A percentile compares a stretch with the other conserved stretches of the same genome.
Conservation (phyloP, 2,797 vertebrate genomes). For the Sparidentex hasta region DNA sequence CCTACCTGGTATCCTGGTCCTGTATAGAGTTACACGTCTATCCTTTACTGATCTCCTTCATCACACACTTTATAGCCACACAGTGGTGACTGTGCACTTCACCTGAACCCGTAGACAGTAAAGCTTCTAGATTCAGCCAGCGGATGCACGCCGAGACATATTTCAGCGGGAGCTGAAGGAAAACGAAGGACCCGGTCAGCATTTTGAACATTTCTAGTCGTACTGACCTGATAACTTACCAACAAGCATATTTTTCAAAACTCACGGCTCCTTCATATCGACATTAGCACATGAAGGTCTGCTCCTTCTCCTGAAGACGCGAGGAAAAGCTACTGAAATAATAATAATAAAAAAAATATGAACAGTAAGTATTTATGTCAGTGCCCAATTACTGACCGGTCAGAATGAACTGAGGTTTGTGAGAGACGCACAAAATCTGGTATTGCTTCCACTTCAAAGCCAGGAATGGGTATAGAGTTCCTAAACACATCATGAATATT, state of each 20-base stretch:
- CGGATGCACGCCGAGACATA: slow-evolving; percentile 17
- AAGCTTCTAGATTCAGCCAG: slow-evolving; percentile 38
- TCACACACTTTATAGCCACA: slow-evolving; percentile 62
- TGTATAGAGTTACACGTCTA: slow-evolving; percentile 74
- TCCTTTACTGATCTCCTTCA: slow-evolving; percentile 58
- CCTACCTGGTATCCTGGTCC: slow-evolving; percentile 72
- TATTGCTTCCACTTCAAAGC: slow-evolving; percentile 81
- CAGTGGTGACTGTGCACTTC: slow-evolving; percentile 63
- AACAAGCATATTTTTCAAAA: slow-evolving; percentile 29
- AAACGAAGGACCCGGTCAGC: slow-evolving; percentile 21
- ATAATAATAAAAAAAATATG: slow-evolving; percentile 11
- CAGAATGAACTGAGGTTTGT: slow-evolving; percentile 55
- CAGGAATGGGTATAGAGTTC: slow-evolving; percentile 77
- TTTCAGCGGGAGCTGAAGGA: neutral
- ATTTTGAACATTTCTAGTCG: slow-evolving; percentile 14
- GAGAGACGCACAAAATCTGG: slow-evolving; percentile 68
- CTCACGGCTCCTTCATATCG: slow-evolving; percentile 11
- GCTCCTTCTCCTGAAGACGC: slow-evolving; percentile 9
- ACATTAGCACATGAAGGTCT: slow-evolving; percentile 56
- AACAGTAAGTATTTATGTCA: slow-evolving; percentile 50
- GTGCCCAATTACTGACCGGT: slow-evolving; percentile 71
- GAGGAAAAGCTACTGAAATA: slow-evolving; percentile 44
- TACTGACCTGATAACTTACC: slow-evolving; percentile 22
- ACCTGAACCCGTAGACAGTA: slow-evolving; percentile 43
- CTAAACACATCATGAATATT: slow-evolving; percentile 87